phyloP scores from a whole-genome alignment of 2,113 vertebrate species.

The Melospiza georgiana region DNA sequence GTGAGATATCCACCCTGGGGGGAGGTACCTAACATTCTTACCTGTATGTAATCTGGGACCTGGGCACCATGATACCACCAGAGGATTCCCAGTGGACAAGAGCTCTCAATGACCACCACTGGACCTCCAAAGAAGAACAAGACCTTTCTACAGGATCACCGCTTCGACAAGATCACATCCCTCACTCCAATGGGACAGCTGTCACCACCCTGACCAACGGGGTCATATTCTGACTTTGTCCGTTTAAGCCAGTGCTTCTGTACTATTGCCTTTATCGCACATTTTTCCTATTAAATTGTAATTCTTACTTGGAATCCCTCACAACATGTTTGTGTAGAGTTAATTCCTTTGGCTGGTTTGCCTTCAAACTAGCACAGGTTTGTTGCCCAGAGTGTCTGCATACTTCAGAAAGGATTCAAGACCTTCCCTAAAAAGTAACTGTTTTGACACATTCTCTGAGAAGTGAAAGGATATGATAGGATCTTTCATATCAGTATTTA shows the following conservation, averaged over 20 bases:
- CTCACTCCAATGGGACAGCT: background rate
- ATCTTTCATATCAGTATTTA: background rate
- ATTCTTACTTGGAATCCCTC: background rate
- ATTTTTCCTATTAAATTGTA: background rate
- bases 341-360: background rate
- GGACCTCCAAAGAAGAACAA: background rate
- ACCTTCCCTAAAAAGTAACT: background rate
- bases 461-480: background rate
- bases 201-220: background rate
- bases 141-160: background rate
- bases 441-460: background rate
- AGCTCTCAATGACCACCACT: background rate
- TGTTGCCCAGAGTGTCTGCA: background rate
- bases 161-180: background rate
- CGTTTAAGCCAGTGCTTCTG: background rate
- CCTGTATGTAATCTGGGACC: no score
- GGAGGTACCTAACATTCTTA: background rate
- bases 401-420: background rate
- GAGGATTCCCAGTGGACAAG: background rate
- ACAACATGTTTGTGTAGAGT: background rate
- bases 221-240: background rate
- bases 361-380: background rate
- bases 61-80: rapidly evolving
- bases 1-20: background rate
- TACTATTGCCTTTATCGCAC: background rate